Base-by-base conservation (phyloP, 2,113 vertebrate genomes). In the Ochotona princeps region DNA sequence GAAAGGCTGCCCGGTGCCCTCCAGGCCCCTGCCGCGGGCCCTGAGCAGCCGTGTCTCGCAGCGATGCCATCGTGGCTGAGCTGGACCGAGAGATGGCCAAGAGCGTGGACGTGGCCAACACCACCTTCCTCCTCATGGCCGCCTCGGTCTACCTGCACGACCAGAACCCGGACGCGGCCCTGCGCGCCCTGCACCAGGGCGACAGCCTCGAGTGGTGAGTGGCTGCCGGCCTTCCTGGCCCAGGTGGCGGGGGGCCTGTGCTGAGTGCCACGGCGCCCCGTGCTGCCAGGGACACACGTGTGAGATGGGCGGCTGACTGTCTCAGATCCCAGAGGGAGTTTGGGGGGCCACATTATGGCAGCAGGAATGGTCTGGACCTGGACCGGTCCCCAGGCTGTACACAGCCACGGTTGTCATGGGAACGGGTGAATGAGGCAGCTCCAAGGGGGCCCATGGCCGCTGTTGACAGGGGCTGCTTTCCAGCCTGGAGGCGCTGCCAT, bases 121-220 rank as follows among this genome's bases (percentile, higher is more conserved):
- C 98, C 4, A 99, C 99, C 0, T 99, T 99, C 97, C 97, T 99
- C 81, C 97, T 99, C 75, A 99, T 99, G 99, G 99, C 99, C 0
- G 99, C 98, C 0, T 99, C 99, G 35, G 98, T 99, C 96, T 99
- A 99, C 89, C 97, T 98, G 97, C 99, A 99, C 0, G 98, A 99
- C 83, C 95, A 97, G 82, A 99, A 99, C 85, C 98, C 98, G 0
- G 99, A 99, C 0, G 99, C 99, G 0, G 99, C 99, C 0, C 97
- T 99, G 72, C 97, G 99, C 1, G 83, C 98, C 0, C 97, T 99
- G 87, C 99, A 99, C 90, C 99, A 99, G 95, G 99, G 99, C 25
- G 99, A 99, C 5, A 99, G 99, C 96, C 97, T 99, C 63, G 99
- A 99, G 28, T 99, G 99, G 99, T 99, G 86, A 96, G 98, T 0